Evolutionary conservation across 2,113 vertebrate genomes (phyloP).

Genomic region (Mungos mungo): DNA sequence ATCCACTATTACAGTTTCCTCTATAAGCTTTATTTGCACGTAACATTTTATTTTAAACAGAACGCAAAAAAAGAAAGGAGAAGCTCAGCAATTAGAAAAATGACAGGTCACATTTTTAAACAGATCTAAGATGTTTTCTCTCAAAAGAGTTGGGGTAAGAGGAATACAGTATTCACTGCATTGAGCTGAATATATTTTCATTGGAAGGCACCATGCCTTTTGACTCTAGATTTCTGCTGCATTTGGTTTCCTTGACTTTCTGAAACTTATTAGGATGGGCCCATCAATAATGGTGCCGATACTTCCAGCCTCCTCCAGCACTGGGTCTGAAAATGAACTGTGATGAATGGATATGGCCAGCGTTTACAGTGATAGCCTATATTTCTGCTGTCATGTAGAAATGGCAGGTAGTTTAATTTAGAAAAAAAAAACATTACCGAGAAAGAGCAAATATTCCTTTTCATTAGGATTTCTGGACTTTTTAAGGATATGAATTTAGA

Average conservation of each 20-base stretch:
- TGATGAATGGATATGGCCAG: slow-evolving; percentile 24
- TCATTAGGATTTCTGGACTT: slow-evolving; percentile 56
- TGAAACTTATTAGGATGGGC: slow-evolving; percentile 26
- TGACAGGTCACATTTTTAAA: neutral
- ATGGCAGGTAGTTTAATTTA: slow-evolving; percentile 46
- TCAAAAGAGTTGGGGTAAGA: neutral
- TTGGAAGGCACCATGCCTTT: neutral
- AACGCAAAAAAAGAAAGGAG: neutral
- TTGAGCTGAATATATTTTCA: slow-evolving; percentile 15
- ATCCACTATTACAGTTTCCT: neutral
- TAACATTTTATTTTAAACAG: neutral
- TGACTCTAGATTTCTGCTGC: neutral
- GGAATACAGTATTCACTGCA: neutral
- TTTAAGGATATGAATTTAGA: slow-evolving; percentile 42
- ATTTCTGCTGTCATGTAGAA: slow-evolving; percentile 48
- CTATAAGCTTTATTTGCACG: neutral
- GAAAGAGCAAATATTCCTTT: neutral
- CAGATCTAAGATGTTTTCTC: neutral
- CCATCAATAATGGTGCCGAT: slow-evolving; percentile 51
- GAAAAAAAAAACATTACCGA: neutral
- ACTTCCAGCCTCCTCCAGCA: neutral
- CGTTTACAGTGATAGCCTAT: neutral
- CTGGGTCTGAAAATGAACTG: neutral
- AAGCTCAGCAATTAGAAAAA: slow-evolving; percentile 1
- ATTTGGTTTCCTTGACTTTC: slow-evolving; percentile 51